These are phyloP conservation scores for Babyrousa celebensis DNA, from an alignment of 2,797 vertebrate species.

Conservation along the genomic window DNA sequence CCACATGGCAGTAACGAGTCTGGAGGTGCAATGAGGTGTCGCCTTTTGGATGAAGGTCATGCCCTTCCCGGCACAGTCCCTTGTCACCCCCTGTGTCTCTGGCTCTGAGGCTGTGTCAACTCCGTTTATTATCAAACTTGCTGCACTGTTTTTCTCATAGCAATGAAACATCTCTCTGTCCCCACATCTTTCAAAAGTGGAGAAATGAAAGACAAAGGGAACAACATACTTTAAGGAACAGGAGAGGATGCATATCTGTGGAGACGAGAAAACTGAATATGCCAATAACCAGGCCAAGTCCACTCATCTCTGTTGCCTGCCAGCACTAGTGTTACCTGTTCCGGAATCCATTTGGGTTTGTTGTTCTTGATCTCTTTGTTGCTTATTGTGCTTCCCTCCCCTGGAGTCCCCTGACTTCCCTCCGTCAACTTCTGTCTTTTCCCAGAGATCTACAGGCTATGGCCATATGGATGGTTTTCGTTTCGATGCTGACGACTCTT, in stretches of 20 bases:
- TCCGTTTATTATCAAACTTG: conserved; percentile 10
- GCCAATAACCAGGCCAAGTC: not conserved
- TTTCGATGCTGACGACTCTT: not conserved
- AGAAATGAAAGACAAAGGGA: not conserved
- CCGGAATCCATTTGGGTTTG: not conserved
- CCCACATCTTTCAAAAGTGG: not conserved
- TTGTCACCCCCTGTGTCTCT: rapidly evolving
- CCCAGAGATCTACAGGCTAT: not conserved
- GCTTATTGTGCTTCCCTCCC: not conserved
- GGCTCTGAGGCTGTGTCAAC: not conserved
- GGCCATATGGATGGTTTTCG: not conserved
- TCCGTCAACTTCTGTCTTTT: not conserved
- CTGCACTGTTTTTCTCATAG: not conserved
- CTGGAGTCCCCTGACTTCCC: not conserved
- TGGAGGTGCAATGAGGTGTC: rapidly evolving
- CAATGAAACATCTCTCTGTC: not conserved
- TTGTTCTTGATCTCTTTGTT: not conserved
- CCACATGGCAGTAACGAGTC: not conserved
- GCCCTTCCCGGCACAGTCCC: not conserved
- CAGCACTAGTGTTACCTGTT: not conserved
- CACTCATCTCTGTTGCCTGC: not conserved
- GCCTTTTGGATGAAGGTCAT: not conserved
- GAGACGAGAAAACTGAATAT: not conserved
- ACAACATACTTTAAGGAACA: not conserved
- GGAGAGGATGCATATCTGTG: not conserved